Evolutionary conservation across 2,113 vertebrate species (phyloP).

Genomic region (Hippocampus zosterae): DNA sequence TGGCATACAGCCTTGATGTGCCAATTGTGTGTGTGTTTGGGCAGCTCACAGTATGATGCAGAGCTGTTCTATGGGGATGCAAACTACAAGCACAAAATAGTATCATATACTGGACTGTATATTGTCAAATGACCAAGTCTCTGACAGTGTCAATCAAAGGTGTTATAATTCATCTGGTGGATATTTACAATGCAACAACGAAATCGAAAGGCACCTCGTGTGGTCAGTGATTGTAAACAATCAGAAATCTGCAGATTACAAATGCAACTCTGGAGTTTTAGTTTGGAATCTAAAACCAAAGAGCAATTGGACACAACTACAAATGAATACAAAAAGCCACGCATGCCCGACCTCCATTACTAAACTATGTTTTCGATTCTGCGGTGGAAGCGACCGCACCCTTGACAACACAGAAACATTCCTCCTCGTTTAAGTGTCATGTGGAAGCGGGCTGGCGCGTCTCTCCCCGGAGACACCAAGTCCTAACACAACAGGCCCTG

Average conservation of each 20-base stretch:
- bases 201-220: neutral
- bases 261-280: neutral
- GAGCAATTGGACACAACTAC: neutral
- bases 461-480: conserved; percentile 7
- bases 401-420: conserved; percentile 42
- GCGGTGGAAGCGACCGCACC: conserved; percentile 46
- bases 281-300: neutral
- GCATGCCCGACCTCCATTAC: neutral
- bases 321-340: conserved; percentile 3
- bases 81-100: neutral
- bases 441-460: conserved; percentile 13
- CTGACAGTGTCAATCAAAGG: neutral
- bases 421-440: conserved; percentile 35
- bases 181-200: neutral
- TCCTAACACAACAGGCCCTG: conserved; percentile 1
- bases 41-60: neutral
- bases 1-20: neutral
- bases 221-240: neutral
- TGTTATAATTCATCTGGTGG: no score
- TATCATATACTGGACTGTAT: no score
- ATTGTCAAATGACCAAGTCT: neutral
- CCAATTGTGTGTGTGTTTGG: no score
- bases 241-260: neutral
- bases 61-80: neutral
- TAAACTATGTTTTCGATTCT: conserved; percentile 3